These are phyloP conservation scores for Leptopilina boulardi DNA, from an alignment of 1,140 invertebrate genomes.

Conservation along the genomic window DNA sequence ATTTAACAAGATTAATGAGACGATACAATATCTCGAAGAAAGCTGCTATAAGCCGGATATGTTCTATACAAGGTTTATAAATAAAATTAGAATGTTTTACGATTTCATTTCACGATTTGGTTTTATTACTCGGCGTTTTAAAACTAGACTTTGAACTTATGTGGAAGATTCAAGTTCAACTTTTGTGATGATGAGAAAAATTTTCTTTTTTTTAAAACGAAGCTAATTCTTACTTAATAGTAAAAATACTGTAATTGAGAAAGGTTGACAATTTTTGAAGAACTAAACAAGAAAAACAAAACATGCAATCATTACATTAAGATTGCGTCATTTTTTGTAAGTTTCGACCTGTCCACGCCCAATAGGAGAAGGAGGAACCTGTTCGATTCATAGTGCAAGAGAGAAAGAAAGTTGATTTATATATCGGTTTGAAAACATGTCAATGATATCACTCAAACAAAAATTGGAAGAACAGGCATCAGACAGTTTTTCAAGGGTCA, in stretches of 20 bases:
- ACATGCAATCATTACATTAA: not conserved
- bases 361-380: conserved; percentile 24
- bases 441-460: conserved; percentile 32
- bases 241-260: not conserved
- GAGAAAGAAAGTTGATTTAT: not conserved
- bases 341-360: conserved; percentile 2
- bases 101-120: conserved; percentile 23
- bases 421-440: conserved; percentile 24
- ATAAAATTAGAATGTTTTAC: conserved; percentile 13
- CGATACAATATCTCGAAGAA: conserved; percentile 1
- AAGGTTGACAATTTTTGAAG: no score
- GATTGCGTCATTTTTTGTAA: conserved; percentile 7
- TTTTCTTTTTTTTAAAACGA: not conserved
- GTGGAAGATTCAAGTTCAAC: not conserved
- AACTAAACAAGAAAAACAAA: not conserved
- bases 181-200: not conserved
- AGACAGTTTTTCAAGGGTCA: conserved; percentile 13
- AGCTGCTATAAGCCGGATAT: not conserved
- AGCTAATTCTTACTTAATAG: no score
- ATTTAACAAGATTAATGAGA: conserved; percentile 1
- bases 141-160: not conserved
- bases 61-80: conserved; percentile 8
- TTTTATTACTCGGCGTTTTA: not conserved
- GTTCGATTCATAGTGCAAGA: not conserved
- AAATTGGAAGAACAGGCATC: not conserved